Evolutionary conservation across 2,113 vertebrate species (phyloP).

Genomic region (Mugil cephalus): DNA sequence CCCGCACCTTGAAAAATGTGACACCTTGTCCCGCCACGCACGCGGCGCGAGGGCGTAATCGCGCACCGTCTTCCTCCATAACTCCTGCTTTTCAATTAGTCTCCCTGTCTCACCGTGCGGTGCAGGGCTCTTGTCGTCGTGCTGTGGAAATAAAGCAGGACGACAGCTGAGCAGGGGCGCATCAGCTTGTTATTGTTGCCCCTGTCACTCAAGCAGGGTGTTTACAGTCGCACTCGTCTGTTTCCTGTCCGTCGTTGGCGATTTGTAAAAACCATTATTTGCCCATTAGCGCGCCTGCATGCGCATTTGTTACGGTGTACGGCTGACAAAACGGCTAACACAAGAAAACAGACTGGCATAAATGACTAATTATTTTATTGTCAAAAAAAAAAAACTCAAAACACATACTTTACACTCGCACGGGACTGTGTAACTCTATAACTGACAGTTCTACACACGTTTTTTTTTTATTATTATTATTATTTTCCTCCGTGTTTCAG

Average conservation of each 20-base stretch:
- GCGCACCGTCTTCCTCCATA: constrained; percentile 18
- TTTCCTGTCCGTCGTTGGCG: constrained; percentile 18
- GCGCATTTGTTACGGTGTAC: background rate
- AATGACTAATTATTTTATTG: constrained; percentile 68
- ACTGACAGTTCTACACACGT: constrained; percentile 48
- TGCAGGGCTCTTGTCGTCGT: constrained; percentile 31
- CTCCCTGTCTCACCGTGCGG: constrained; percentile 9
- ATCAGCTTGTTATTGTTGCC: constrained; percentile 38
- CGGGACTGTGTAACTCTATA: constrained; percentile 32
- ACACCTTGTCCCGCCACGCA: constrained; percentile 58
- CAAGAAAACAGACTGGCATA: constrained; percentile 31
- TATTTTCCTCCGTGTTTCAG: background rate
- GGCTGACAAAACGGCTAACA: constrained; percentile 5
- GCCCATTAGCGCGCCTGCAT: background rate
- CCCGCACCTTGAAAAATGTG: constrained; percentile 51
- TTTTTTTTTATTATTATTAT: too few species aligned
- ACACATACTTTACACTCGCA: constrained; percentile 59
- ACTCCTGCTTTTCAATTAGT: constrained; percentile 39
- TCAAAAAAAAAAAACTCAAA: constrained; percentile 70
- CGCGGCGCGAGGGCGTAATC: constrained; percentile 28
- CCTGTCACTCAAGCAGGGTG: constrained; percentile 30
- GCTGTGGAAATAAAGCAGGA: constrained; percentile 39
- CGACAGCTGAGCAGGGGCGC: constrained; percentile 51
- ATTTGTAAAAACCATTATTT: background rate
- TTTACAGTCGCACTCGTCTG: constrained; percentile 23